Evolutionary conservation across 2,797 vertebrate species (phyloP), one percentile per base, ranked within the genome.

Genomic region (Darevskia mixta): DNA sequence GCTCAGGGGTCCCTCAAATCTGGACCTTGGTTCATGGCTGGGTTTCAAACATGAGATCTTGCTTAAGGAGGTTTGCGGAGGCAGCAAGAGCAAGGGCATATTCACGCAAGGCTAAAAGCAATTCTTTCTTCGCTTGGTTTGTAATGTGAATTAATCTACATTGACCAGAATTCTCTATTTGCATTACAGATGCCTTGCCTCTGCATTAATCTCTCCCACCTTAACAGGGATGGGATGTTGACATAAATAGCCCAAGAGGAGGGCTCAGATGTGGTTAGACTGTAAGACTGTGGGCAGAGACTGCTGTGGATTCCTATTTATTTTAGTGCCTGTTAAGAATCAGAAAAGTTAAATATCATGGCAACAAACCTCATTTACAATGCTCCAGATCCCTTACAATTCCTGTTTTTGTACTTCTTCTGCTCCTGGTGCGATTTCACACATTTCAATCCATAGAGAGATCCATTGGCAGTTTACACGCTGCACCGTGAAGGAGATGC

Each of bases 101-200:
- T 75, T 58, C 20, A 75, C 17, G 29, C 23, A 71, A 35, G n/a
- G 43, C 10, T 83, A 71, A 72, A 83, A 83, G 43, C 67, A 64
- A 61, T 75, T 38, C 49, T 29, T 64, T 49, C 49, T 71, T 71
- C 41, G n/a, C 81, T 83, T 83, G 64, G 15, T 45, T 82, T 29
- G 32, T 38, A 75, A 38, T 58, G 25, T 35, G n/a, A 80, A 86
- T 73, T 61, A 80, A 41, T 38, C 78, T 80, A 79, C 77, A 27
- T 38, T 86, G 75, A 23, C 41, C 64, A 79, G 64, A 86, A 79
- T 71, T 45, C 23, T 86, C 64, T 64, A 71, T 86, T 72, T 86
- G 43, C 67, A 73, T 86, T 72, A 29, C 49, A 61, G 64, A 58
- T 41, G 29, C 27, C 35, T 61, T 45, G 41, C 18, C 20, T 35